A percentile compares a stretch with the other conserved stretches of the same genome.
Conservation (phyloP, 2,113 vertebrate genomes). For the Phylloscopus trochilus region DNA sequence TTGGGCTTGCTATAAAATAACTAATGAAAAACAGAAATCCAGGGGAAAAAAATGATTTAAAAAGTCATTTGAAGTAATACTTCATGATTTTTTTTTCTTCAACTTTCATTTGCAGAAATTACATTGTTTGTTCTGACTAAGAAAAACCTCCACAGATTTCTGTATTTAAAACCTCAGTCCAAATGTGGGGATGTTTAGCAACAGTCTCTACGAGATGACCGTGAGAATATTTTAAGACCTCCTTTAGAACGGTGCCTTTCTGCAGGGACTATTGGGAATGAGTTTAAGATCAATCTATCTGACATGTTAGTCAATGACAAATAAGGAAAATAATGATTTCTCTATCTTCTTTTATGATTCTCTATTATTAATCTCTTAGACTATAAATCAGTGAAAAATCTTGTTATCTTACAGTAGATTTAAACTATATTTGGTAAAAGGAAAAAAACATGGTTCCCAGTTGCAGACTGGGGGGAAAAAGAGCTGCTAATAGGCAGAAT, state of each 20-base stretch:
- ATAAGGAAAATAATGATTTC: background rate
- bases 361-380: background rate
- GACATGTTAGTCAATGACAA: background rate
- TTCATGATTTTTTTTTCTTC: background rate
- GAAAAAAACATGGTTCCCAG: background rate
- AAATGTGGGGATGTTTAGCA: background rate
- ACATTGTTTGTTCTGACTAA: background rate
- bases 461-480: rapidly evolving
- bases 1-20: background rate
- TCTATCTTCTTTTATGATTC: background rate
- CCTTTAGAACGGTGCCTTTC: background rate
- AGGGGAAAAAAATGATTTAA: background rate
- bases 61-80: background rate
- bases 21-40: background rate
- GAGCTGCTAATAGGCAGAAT: background rate
- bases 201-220: background rate
- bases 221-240: background rate
- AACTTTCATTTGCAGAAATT: background rate
- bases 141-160: background rate
- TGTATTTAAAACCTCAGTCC: background rate
- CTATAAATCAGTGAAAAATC: background rate
- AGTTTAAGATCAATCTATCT: background rate
- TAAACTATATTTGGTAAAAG: background rate
- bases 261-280: background rate
- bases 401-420: background rate